Conservation (phyloP, 2,888 invertebrate species). For the Heliconius charithonia region DNA sequence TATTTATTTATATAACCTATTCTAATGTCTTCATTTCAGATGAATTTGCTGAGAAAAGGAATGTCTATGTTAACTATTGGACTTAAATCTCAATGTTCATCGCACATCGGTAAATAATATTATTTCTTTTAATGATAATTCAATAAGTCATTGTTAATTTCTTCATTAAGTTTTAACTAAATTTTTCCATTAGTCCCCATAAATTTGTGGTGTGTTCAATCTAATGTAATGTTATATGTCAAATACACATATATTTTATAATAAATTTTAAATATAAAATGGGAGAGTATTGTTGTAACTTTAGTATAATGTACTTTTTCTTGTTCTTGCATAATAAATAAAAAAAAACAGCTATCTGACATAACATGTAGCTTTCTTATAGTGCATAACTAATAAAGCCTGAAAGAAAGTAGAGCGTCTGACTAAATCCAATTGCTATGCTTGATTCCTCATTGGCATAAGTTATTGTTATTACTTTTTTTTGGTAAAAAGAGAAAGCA, state of each 20-base stretch:
- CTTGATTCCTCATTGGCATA: no score
- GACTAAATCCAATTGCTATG: no score
- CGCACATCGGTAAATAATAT: constrained; percentile 58
- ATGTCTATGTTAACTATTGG: constrained; percentile 67
- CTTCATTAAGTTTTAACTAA: neutral
- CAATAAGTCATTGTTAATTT: neutral
- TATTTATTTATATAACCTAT: constrained; percentile 37
- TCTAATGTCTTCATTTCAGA: constrained; percentile 60
- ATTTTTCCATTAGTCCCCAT: neutral
- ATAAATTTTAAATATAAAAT: no score
- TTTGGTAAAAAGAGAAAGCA: no score
- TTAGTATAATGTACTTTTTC: neutral
- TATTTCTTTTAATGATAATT: neutral
- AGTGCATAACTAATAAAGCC: no score
- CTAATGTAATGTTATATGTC: no score
- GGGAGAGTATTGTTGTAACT: neutral
- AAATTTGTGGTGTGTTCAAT: neutral
- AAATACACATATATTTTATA: no score
- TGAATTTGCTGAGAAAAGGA: constrained; percentile 74
- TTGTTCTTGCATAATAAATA: neutral
- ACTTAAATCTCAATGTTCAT: constrained; percentile 64
- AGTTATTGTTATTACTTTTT: no score
- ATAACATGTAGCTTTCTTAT: no score
- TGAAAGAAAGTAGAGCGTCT: no score
- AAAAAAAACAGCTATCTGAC: neutral